A percentile compares a stretch with the other conserved stretches of the same genome.
phyloP scores from a whole-genome alignment of 2,113 vertebrate genomes.

The Aptenodytes patagonicus region DNA sequence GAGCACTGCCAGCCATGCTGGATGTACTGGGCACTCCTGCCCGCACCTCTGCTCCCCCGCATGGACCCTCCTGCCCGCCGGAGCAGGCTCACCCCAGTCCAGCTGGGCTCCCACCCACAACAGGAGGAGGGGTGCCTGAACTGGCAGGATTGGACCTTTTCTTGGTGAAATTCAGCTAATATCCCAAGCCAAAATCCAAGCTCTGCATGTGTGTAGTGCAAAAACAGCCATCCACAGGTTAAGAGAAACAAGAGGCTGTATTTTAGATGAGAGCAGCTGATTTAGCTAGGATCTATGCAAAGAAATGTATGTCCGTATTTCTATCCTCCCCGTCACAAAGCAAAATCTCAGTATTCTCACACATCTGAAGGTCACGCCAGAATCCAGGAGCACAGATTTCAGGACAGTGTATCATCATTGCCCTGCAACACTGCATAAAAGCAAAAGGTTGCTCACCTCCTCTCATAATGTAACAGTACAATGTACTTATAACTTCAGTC shows the following conservation, averaged over 20 bases:
- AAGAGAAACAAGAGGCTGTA: not conserved
- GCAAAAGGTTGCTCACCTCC: not conserved
- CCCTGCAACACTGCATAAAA: not conserved
- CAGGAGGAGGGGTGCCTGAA: not conserved
- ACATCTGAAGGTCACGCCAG: not conserved
- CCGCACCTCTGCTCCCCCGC: not conserved
- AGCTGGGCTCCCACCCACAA: not conserved
- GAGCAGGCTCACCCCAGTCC: not conserved
- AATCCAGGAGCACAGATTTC: not conserved
- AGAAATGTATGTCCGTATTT: rapidly evolving
- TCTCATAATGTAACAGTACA: rapidly evolving
- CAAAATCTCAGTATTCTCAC: no score
- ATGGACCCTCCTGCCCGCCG: not conserved
- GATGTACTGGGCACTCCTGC: not conserved
- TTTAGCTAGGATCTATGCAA: no score
- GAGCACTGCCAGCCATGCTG: not conserved
- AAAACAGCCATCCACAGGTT: not conserved
- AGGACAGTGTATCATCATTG: rapidly evolving
- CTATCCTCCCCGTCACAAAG: not conserved
- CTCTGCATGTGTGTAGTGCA: not conserved
- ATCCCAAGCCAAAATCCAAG: not conserved
- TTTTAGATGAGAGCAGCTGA: not conserved
- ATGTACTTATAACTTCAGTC: not conserved
- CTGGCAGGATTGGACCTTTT: not conserved
- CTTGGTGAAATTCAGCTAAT: not conserved